phyloP scores from a whole-genome alignment of 2,888 invertebrate genomes.

The Hipparchia semele region DNA sequence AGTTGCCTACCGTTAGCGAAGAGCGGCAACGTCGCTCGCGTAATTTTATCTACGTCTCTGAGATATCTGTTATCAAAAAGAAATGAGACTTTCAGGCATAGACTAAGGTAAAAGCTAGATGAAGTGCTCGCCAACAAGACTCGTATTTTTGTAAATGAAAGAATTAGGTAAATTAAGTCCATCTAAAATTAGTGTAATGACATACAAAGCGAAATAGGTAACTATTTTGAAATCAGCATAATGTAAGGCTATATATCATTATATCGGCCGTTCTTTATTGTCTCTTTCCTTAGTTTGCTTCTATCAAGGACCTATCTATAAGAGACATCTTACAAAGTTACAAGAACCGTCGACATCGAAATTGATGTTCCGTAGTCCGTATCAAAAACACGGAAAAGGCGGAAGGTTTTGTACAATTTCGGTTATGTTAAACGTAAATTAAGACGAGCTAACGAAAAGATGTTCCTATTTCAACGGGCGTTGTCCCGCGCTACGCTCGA shows the following conservation, averaged over 20 bases:
- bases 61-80: slow-evolving; percentile 56
- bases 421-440: neutral
- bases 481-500: neutral
- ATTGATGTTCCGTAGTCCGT: neutral
- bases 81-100: slow-evolving; percentile 31
- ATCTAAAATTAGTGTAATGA: no score
- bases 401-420: neutral
- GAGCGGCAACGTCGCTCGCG: slow-evolving; percentile 69
- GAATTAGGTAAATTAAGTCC: no score
- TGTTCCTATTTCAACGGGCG: neutral
- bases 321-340: no score
- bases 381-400: slow-evolving; percentile 1
- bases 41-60: slow-evolving; percentile 69
- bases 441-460: neutral
- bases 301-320: no score
- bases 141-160: no score
- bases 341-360: neutral
- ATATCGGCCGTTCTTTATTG: no score
- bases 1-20: slow-evolving; percentile 30
- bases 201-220: no score
- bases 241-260: no score
- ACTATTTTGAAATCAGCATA: no score
- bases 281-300: no score
- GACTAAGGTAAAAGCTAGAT: neutral
- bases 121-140: neutral